These are phyloP conservation scores for Actias luna DNA, from an alignment of 2,888 invertebrate species.

Conservation along the genomic window DNA sequence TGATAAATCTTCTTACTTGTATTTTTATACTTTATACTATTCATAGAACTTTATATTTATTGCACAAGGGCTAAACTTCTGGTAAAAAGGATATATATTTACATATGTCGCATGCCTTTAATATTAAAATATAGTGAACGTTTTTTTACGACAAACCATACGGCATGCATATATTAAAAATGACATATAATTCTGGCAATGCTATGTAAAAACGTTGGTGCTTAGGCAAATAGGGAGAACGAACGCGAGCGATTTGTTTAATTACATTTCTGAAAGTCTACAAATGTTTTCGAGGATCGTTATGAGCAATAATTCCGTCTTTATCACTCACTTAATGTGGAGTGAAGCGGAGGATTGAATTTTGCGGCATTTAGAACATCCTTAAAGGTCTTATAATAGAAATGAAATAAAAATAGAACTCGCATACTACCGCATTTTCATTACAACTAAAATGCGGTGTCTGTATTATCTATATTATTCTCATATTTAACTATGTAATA, in stretches of 20 bases:
- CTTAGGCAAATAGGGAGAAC: background rate
- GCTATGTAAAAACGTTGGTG: background rate
- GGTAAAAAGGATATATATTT: no score
- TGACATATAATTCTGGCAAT: background rate
- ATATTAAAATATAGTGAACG: no score
- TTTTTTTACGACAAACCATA: no score
- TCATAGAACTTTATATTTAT: no score
- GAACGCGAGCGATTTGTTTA: conserved; percentile 13
- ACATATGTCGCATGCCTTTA: no score
- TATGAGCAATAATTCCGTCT: conserved; percentile 22
- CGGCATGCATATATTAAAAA: background rate
- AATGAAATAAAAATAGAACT: no score
- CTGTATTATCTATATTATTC: no score
- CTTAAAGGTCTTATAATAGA: conserved; percentile 22
- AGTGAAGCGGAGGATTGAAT: conserved; percentile 21
- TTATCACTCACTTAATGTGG: conserved; percentile 25
- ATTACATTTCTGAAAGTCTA: conserved; percentile 22
- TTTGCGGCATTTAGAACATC: conserved; percentile 26
- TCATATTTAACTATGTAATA: no score
- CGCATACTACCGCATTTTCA: no score
- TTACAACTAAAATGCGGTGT: background rate
- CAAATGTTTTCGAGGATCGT: conserved; percentile 26
- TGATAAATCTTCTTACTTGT: no score
- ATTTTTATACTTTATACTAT: no score
- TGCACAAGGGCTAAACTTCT: no score